These are phyloP conservation scores for Remorina albescens DNA, from an alignment of 2,797 vertebrate species.

Conservation along the genomic window DNA sequence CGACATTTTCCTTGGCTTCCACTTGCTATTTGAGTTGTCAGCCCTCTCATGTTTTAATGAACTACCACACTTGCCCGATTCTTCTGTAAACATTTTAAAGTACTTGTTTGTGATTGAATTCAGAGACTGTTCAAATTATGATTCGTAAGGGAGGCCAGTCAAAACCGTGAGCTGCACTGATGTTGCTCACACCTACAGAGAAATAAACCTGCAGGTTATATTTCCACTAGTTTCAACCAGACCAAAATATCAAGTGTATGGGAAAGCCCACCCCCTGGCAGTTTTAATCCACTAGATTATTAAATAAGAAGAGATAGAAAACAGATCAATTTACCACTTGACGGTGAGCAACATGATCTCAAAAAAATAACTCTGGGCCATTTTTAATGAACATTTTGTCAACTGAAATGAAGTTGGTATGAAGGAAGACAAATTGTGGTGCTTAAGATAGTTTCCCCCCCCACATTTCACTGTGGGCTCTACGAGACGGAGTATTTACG, in stretches of 20 bases:
- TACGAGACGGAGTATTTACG: not conserved
- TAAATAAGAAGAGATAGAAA: conserved; percentile 68
- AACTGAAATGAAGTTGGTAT: conserved; percentile 40
- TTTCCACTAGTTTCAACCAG: conserved; percentile 38
- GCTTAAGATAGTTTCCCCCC: not conserved
- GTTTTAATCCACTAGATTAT: conserved; percentile 70
- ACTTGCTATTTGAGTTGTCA: not conserved
- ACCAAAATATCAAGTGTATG: conserved; percentile 39
- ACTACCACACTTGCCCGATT: not conserved
- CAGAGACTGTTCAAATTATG: not conserved
- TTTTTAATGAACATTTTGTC: conserved; percentile 66
- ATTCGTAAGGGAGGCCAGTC: conserved; percentile 12
- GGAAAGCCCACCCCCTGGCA: conserved; percentile 53
- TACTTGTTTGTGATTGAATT: not conserved
- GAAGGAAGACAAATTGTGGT: conserved; percentile 46
- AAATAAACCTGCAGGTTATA: conserved; percentile 33
- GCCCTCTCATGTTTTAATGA: not conserved
- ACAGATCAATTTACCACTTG: conserved; percentile 70
- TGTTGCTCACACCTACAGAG: conserved; percentile 34
- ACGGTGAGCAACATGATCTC: conserved; percentile 51
- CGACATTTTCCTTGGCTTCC: not conserved
- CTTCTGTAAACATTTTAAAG: not conserved
- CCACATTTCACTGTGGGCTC: not conserved
- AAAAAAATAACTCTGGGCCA: conserved; percentile 37
- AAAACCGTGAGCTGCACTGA: not conserved